Conservation (phyloP, 2,113 vertebrate genomes). For the Sebastes fasciatus region DNA sequence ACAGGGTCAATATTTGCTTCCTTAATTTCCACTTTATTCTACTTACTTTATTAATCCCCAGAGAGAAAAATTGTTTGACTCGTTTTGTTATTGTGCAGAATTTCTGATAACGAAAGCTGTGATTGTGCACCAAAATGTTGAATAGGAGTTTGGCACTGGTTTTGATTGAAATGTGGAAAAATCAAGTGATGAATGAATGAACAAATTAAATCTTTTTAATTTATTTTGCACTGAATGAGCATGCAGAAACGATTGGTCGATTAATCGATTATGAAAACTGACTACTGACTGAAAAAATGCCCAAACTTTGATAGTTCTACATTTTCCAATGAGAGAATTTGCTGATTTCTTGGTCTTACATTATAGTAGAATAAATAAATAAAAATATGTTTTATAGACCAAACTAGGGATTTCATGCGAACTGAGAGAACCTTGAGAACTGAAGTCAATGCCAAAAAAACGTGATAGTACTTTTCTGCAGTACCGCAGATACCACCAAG, state of each 20-base stretch:
- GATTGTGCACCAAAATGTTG: background rate
- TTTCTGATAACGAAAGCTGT: background rate
- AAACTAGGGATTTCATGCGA: background rate
- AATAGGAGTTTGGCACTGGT: background rate
- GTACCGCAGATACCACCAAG: no score
- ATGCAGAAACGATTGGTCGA: background rate
- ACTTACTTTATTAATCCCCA: background rate
- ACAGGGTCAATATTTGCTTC: background rate
- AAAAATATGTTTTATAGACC: background rate
- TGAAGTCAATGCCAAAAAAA: no score
- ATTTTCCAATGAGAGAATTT: background rate
- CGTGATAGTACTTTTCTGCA: no score
- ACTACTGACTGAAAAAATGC: background rate
- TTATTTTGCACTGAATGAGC: background rate
- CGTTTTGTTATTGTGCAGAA: background rate
- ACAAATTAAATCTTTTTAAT: background rate
- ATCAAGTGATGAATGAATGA: background rate
- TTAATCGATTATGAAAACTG: background rate
- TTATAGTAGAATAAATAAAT: background rate
- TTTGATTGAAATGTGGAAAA: constrained; percentile 1
- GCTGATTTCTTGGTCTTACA: background rate
- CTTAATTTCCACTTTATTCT: background rate
- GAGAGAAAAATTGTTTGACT: background rate
- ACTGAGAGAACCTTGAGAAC: no score
- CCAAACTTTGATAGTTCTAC: background rate